A percentile compares a stretch with the other conserved stretches of the same genome.
Conservation (phyloP, 2,113 vertebrate genomes). For the Canis aureus region DNA sequence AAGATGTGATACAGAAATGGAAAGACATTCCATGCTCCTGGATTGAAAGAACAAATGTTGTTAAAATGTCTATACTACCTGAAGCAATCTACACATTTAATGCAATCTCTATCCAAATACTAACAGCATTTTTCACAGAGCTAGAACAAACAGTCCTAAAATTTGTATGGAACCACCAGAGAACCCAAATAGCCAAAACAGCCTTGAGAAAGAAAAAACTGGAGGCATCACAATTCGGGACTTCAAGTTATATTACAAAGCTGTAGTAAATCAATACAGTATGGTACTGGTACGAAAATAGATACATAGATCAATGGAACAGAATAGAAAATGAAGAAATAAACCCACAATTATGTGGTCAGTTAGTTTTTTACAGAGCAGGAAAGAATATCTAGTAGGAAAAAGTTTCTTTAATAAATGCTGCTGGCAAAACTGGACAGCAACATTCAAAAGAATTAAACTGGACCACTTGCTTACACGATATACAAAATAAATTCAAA, state of each 20-base stretch:
- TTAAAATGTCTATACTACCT: background rate
- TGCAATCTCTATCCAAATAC: background rate
- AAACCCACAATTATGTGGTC: background rate
- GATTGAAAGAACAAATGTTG: background rate
- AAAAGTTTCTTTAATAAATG: background rate
- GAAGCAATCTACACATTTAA: background rate
- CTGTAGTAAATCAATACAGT: background rate
- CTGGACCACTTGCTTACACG: background rate
- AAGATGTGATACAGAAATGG: background rate
- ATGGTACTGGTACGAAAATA: background rate
- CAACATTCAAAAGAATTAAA: background rate
- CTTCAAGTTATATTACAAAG: background rate
- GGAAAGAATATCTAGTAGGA: background rate
- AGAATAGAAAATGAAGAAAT: background rate
- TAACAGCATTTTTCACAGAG: background rate
- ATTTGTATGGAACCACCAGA: background rate
- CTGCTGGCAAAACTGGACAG: background rate
- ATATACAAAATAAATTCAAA: background rate
- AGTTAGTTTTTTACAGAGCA: background rate
- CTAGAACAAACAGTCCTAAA: background rate
- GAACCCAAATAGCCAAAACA: background rate
- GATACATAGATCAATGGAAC: background rate
- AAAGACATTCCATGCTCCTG: background rate
- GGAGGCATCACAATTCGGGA: background rate
- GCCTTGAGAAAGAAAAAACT: background rate